A percentile compares a stretch with the other conserved stretches of the same genome.
Evolutionary conservation across 2,797 vertebrate species (phyloP).

Genomic region (Dallia pectoralis): DNA sequence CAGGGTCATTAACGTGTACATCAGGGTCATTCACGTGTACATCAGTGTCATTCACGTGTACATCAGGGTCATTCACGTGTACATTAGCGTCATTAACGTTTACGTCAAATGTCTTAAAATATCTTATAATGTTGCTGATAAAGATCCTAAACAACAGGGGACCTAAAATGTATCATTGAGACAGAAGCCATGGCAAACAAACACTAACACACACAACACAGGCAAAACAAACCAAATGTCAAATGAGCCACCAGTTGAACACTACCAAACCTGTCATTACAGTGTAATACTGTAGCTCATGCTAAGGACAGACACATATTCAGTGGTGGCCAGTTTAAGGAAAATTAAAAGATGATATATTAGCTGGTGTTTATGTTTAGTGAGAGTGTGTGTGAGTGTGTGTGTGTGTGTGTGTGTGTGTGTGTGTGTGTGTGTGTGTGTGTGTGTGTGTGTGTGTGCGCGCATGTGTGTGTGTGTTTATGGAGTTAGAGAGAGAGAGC

Average conservation of each 20-base stretch:
- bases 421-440: slow-evolving; percentile 26
- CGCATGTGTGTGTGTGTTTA: not conserved
- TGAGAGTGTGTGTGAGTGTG: not conserved
- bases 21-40: too few species aligned
- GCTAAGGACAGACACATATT: not conserved
- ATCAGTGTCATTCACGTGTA: too few species aligned
- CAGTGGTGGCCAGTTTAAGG: not conserved
- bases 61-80: too few species aligned
- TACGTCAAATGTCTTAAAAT: too few species aligned
- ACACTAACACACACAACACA: not conserved
- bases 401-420: slow-evolving; percentile 32
- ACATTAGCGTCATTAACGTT: too few species aligned
- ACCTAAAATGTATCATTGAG: not conserved
- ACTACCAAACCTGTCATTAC: not conserved
- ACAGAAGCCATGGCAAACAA: not conserved
- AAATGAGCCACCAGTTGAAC: not conserved
- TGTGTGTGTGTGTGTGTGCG: slow-evolving; percentile 22
- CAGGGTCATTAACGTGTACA: too few species aligned
- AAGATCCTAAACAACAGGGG: too few species aligned
- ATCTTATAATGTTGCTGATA: too few species aligned
- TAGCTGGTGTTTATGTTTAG: not conserved
- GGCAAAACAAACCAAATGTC: not conserved
- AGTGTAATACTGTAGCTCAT: not conserved
- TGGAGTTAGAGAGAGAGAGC: not conserved
- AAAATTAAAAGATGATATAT: not conserved